Evolutionary conservation across 2,113 vertebrate species (phyloP), one percentile per base, ranked within the genome.

Genomic region (Siniperca chuatsi): DNA sequence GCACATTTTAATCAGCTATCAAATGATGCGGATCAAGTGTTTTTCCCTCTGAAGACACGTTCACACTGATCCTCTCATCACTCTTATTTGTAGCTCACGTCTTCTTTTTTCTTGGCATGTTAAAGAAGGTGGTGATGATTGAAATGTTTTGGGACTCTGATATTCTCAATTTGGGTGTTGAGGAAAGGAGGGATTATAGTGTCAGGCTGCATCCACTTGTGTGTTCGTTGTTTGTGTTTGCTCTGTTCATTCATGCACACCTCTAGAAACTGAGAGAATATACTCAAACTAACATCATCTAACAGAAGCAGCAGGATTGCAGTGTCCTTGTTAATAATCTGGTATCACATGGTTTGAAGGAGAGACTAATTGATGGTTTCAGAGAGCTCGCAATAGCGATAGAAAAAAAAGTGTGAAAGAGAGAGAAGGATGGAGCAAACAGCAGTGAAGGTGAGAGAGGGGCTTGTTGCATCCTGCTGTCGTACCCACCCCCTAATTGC

Each of bases 401-500:
- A 12, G 15, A 0, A 40, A 54, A 61, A 50, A 77, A 76, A 8
- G 1, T 50, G 25, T 33, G 20, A 77, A 25, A 72, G 25, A 81
- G 55, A 67, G 50, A 67, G 50, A 52, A 44, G 8, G 40, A 33
- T 10, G 60, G 57, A n/a, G 35, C 8, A 57, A 25, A 81, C 46
- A 21, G 60, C 6, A 52, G 75, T 15, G 29, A 62, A 82, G 71
- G 67, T 71, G 76, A 52, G 44, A 67, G 71, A 75, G 77, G 64
- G 52, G 79, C 79, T 82, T 86, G 85, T 86, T 89, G 85, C 85
- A 84, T 91, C 83, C 77, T 87, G 83, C 82, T 92, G 75, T 70
- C 6, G 0, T 68, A 80, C 81, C 80, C 52, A 75, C 80, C 67
- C 78, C 29, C 60, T 78, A 88, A 90, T 89, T 89, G 83, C 79